Percentiles rank a stretch among this genome's conserved stretches.
Evolutionary conservation across 64 coral and sea anemone species (phyloP).

Genomic region (Platygyra sinensis): DNA sequence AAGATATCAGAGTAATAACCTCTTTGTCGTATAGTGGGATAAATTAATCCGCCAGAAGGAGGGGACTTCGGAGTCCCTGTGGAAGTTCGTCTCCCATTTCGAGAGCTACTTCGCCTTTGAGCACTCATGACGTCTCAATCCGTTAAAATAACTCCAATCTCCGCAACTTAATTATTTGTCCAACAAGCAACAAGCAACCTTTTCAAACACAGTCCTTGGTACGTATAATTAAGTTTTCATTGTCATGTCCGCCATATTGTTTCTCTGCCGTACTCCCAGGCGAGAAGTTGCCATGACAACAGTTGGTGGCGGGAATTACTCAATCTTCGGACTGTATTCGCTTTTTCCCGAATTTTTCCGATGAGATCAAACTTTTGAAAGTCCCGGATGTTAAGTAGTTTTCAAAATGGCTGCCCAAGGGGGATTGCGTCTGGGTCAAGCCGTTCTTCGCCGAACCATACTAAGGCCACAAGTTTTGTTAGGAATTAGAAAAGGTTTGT

Average conservation of each 20-base stretch:
- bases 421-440: slow-evolving; percentile 35
- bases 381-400: neutral
- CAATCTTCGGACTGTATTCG: neutral
- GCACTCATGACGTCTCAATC: slow-evolving; percentile 1
- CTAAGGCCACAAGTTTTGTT: slow-evolving; percentile 2
- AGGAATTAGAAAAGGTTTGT: slow-evolving; percentile 36
- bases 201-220: neutral
- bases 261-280: neutral
- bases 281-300: slow-evolving; percentile 23
- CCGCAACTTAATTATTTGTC: neutral
- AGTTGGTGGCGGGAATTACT: neutral
- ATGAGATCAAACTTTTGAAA: neutral
- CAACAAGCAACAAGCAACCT: neutral
- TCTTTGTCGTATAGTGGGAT: slow-evolving; percentile 86
- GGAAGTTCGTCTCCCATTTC: slow-evolving; percentile 38
- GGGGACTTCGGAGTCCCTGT: slow-evolving; percentile 76
- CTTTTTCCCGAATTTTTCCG: slow-evolving; percentile 1
- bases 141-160: neutral
- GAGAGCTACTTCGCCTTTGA: slow-evolving; percentile 4
- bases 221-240: neutral
- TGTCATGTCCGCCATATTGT: slow-evolving; percentile 38
- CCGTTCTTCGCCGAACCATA: slow-evolving; percentile 30
- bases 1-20: slow-evolving; percentile 99
- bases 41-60: slow-evolving; percentile 69
- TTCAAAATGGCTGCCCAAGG: slow-evolving; percentile 34